These are phyloP conservation scores for Lordiphosa fenestrarum DNA, from an alignment of 2,888 invertebrate species.

Conservation along the genomic window DNA sequence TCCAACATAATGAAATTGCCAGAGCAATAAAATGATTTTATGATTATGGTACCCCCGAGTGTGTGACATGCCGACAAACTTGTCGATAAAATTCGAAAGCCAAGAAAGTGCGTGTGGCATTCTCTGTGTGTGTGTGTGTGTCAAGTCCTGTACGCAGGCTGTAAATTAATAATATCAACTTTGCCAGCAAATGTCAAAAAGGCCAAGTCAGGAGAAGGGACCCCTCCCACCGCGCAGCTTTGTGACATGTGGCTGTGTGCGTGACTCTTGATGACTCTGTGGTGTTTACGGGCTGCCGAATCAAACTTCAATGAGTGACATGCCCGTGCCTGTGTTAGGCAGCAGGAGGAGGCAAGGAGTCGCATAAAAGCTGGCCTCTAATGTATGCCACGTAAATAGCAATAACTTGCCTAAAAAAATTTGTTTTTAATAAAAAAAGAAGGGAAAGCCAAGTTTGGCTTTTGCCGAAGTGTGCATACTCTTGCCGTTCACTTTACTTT, in stretches of 20 bases:
- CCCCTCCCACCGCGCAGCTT: slow-evolving; percentile 1
- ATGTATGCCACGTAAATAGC: slow-evolving; percentile 42
- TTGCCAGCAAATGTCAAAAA: slow-evolving; percentile 64
- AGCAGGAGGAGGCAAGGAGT: background rate
- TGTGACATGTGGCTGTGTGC: slow-evolving; percentile 53
- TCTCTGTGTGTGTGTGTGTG: slow-evolving; percentile 3
- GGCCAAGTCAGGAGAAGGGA: slow-evolving; percentile 48
- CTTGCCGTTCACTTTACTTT: no score
- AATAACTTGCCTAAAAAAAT: no score
- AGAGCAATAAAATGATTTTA: slow-evolving; percentile 69
- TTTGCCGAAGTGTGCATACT: no score
- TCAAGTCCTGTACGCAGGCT: slow-evolving; percentile 30
- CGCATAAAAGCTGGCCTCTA: background rate
- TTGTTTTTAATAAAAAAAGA: background rate
- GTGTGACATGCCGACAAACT: slow-evolving; percentile 29
- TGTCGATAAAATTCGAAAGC: slow-evolving; percentile 46
- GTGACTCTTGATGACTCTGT: slow-evolving; percentile 52
- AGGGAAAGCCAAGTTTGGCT: no score
- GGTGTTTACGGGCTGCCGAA: slow-evolving; percentile 62
- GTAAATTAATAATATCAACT: slow-evolving; percentile 69
- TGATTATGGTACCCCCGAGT: slow-evolving; percentile 53
- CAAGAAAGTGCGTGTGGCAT: slow-evolving; percentile 47
- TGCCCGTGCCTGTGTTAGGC: slow-evolving; percentile 13
- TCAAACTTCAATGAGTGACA: slow-evolving; percentile 62
- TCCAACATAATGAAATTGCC: slow-evolving; percentile 69